phyloP scores from a whole-genome alignment of 2,797 vertebrate species.

The Myioborus miniatus region DNA sequence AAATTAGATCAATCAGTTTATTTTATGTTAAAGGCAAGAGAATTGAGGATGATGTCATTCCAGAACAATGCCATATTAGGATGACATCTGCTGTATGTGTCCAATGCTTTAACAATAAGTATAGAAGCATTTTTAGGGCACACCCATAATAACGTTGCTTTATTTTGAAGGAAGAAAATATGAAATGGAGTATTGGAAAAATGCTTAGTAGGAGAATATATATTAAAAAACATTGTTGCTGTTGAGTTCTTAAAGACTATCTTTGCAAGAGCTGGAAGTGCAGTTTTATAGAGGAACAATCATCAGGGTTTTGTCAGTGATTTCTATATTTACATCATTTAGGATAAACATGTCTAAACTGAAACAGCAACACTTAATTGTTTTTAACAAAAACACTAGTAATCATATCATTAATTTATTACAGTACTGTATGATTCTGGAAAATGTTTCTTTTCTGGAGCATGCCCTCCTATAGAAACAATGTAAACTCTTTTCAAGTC shows the following conservation, averaged over 20 bases:
- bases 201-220: neutral
- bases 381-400: neutral
- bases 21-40: neutral
- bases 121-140: neutral
- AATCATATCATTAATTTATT: neutral
- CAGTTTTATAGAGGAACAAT: neutral
- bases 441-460: neutral
- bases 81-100: neutral
- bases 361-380: neutral
- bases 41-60: neutral
- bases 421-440: neutral
- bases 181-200: neutral
- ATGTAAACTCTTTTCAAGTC: neutral
- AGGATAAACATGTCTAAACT: neutral
- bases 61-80: neutral
- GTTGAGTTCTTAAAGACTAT: neutral
- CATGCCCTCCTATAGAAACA: neutral
- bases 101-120: neutral
- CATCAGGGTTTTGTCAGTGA: neutral
- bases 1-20: neutral
- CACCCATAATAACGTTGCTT: neutral
- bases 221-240: neutral
- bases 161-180: neutral
- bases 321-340: neutral
- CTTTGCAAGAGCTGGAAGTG: neutral